phyloP scores from a whole-genome alignment of 2,113 vertebrate species.

The Leptobrachium ailaonicum region DNA sequence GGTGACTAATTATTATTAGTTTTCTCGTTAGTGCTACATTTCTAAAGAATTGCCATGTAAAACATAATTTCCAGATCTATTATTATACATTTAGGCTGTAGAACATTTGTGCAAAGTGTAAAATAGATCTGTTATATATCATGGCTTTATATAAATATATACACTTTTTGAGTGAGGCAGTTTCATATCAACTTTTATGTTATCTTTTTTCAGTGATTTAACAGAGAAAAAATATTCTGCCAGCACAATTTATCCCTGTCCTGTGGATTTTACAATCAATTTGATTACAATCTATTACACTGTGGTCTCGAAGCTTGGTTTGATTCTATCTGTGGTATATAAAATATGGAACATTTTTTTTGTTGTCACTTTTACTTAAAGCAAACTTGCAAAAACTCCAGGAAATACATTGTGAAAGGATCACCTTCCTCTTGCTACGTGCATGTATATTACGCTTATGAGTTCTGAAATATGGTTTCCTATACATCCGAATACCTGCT shows the following conservation, averaged over 20 bases:
- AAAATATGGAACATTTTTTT: neutral
- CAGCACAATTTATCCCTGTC: slow-evolving; percentile 14
- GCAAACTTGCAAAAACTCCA: too few relatives aligned
- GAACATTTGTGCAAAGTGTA: too few relatives aligned
- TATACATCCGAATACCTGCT: too few relatives aligned
- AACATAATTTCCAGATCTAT: too few relatives aligned
- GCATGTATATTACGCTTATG: too few relatives aligned
- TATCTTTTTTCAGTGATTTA: slow-evolving; percentile 2
- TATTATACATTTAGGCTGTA: too few relatives aligned
- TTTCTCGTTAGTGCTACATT: too few relatives aligned
- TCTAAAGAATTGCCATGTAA: too few relatives aligned
- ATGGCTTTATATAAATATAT: too few relatives aligned
- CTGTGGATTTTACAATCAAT: slow-evolving; percentile 19
- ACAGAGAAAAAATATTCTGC: neutral
- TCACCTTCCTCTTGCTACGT: neutral
- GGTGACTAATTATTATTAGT: slow-evolving; percentile 62
- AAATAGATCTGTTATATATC: too few relatives aligned
- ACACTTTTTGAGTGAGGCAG: too few relatives aligned
- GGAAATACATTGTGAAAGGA: neutral
- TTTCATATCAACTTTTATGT: neutral
- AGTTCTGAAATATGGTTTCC: too few relatives aligned
- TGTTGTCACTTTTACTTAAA: slow-evolving; percentile 6
- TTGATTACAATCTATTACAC: slow-evolving; percentile 19
- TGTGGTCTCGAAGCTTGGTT: neutral
- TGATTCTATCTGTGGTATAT: slow-evolving; percentile 18